Conservation (phyloP, 2,113 vertebrate species). For the Sturnus vulgaris region DNA sequence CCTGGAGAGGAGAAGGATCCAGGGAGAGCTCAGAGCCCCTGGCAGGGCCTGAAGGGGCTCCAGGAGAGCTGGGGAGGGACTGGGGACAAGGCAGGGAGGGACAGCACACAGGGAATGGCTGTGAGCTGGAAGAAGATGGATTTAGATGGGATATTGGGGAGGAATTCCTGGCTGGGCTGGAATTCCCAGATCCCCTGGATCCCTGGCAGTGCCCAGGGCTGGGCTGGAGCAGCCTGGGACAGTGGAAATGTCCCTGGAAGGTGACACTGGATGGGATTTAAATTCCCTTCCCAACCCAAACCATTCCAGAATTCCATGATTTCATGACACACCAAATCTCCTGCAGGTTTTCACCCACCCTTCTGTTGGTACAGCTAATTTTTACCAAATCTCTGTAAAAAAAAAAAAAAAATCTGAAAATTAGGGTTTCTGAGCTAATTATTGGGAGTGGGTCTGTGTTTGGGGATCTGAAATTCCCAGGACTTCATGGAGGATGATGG, state of each 20-base stretch:
- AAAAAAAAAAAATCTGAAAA: background rate
- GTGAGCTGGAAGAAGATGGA: no score
- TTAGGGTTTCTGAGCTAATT: background rate
- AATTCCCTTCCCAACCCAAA: background rate
- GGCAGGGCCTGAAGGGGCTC: background rate
- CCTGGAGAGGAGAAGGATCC: background rate
- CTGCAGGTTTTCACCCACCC: background rate
- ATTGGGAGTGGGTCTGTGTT: background rate
- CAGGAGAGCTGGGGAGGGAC: background rate
- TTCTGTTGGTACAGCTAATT: background rate
- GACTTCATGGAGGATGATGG: rapidly evolving
- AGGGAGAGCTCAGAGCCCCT: background rate
- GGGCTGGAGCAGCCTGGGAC: background rate
- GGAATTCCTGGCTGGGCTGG: rapidly evolving
- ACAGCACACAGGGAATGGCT: background rate
- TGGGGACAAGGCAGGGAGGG: background rate
- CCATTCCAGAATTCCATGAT: background rate
- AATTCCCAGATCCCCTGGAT: background rate
- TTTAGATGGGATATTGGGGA: background rate
- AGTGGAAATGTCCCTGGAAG: background rate
- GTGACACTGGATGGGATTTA: rapidly evolving
- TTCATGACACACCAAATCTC: background rate
- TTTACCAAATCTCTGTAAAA: background rate
- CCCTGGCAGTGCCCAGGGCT: background rate
- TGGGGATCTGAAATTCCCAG: background rate